Conservation (phyloP, 2,888 invertebrate species). For the Parnassius smintheus region DNA sequence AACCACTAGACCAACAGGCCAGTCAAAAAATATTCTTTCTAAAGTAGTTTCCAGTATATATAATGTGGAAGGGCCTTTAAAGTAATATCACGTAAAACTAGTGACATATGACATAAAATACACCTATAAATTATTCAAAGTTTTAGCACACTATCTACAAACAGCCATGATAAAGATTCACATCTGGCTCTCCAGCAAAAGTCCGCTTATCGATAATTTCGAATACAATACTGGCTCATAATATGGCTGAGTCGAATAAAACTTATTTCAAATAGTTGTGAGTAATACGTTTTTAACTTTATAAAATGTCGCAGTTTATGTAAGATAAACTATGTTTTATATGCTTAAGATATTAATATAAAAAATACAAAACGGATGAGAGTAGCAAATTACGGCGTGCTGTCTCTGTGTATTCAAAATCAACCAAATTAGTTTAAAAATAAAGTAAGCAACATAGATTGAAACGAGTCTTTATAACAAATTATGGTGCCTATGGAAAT, state of each 20-base stretch:
- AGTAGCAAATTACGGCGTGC: constrained; percentile 36
- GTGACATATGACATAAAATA: constrained; percentile 80
- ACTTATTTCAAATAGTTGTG: constrained; percentile 81
- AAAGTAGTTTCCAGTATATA: constrained; percentile 44
- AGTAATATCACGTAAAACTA: constrained; percentile 78
- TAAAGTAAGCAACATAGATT: constrained; percentile 13
- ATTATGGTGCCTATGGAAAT: constrained; percentile 37
- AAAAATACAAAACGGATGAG: constrained; percentile 74
- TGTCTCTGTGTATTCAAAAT: constrained; percentile 4
- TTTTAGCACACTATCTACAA: constrained; percentile 80
- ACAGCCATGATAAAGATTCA: constrained; percentile 69
- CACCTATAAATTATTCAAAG: constrained; percentile 81
- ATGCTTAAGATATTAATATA: constrained; percentile 63
- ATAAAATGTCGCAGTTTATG: constrained; percentile 68
- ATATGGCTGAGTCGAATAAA: constrained; percentile 78
- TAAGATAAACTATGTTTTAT: constrained; percentile 47
- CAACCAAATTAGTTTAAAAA: constrained; percentile 5
- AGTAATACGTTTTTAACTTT: constrained; percentile 67
- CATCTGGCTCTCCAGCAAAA: constrained; percentile 68
- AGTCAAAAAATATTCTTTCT: no score
- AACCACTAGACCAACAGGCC: no score
- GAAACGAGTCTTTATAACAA: constrained; percentile 13
- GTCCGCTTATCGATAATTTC: constrained; percentile 64
- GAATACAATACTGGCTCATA: constrained; percentile 80
- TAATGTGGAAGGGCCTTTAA: constrained; percentile 69